Evolutionary conservation across 2,797 vertebrate species (phyloP), one percentile per base, ranked within the genome.

Genomic region (Oreortyx pictus): DNA sequence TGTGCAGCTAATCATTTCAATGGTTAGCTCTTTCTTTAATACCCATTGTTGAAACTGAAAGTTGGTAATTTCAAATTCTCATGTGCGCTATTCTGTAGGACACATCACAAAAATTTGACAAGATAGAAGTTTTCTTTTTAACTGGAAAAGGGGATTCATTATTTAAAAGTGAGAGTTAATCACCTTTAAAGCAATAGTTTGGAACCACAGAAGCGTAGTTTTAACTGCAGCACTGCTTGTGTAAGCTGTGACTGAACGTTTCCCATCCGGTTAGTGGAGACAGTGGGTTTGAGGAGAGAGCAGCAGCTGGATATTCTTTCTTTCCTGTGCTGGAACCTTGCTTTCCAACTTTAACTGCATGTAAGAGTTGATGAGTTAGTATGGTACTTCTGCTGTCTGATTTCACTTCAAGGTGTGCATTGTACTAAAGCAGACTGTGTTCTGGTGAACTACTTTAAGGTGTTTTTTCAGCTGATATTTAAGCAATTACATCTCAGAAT

Each of bases 221-320:
- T 92, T 70, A 54, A 35, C 14, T 71, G 15, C 64, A 83, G 39
- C 66, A 79, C 35, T 61, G 19, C 27, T 91, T 66, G 19, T 60
- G 31, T 86, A 43, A 83, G 33, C 50, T 80, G 65, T 93, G 59
- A 70, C 47, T 76, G 47, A 77, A 88, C 56, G 80, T 91, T 80
- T 73, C 29, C 43, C 1, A 3, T 61, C 68, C 84, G 49, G 23
- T 70, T 92, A 62, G 73, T 95, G 86, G 92, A 95, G 90, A 93
- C 96, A 91, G 84, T 97, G 96, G 95, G 94, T 96, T 93, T 93
- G 86, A 95, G 89, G 95, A 97, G 94, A 97, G 94, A 97, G 95
- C 93, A 87, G 82, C 52, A 89, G 39, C n/a, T 90, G 61, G 73
- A 73, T 74, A 12, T 70, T 92, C 39, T 94, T 90, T 59, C 62